Evolutionary conservation across 2,888 invertebrate species (phyloP).

Genomic region (Fragum sueziense): DNA sequence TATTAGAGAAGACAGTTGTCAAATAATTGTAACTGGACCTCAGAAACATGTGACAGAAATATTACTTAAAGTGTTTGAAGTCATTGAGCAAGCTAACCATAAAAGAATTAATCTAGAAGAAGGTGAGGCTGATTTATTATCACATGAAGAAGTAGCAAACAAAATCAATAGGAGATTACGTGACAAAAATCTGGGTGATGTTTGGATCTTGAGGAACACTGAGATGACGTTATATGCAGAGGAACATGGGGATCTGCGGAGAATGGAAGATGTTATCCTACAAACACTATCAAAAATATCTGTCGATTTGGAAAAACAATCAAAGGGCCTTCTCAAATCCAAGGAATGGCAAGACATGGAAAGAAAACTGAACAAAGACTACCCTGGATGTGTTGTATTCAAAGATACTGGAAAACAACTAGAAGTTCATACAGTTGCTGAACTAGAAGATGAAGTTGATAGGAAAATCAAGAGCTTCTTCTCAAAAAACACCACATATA

Average conservation of each 20-base stretch:
- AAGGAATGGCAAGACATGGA: conserved; percentile 38
- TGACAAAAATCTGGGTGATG: conserved; percentile 30
- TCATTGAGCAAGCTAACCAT: conserved; percentile 16
- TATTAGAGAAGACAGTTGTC: not conserved
- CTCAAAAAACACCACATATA: conserved; percentile 37
- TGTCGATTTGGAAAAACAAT: conserved; percentile 26
- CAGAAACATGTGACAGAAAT: conserved; percentile 9
- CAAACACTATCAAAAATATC: conserved; percentile 32
- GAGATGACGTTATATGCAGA: conserved; percentile 30
- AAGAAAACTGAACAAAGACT: conserved; percentile 28
- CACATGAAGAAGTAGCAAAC: conserved; percentile 13
- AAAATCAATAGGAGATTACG: conserved; percentile 22
- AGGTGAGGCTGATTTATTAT: conserved; percentile 23
- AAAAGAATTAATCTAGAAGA: conserved; percentile 21
- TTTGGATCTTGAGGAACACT: conserved; percentile 35
- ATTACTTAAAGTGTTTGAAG: conserved; percentile 23
- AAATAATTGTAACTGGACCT: conserved; percentile 22
- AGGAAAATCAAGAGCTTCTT: conserved; percentile 40
- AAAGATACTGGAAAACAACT: conserved; percentile 7
- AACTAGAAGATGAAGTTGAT: conserved; percentile 25
- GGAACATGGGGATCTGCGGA: conserved; percentile 25
- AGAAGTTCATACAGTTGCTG: conserved; percentile 35
- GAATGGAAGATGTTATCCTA: conserved; percentile 36
- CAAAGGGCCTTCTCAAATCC: conserved; percentile 19
- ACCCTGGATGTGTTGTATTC: conserved; percentile 31